phyloP scores from a whole-genome alignment of 2,888 invertebrate species.

The Lasioglossum vierecki region DNA sequence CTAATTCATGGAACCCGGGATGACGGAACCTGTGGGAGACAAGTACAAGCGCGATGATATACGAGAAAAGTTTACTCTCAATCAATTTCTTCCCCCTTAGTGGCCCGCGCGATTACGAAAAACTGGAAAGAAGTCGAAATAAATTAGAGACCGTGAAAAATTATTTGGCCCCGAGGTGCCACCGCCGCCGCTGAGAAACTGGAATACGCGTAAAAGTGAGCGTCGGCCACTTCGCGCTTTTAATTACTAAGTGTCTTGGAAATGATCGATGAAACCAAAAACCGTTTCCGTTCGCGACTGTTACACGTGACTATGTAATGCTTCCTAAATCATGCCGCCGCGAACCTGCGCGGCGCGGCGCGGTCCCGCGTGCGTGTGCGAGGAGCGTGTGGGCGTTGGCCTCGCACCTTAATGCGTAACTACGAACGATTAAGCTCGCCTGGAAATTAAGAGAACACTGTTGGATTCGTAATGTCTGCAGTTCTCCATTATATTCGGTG shows the following conservation, averaged over 20 bases:
- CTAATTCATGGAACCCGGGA: slow-evolving; percentile 23
- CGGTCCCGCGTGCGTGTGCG: background rate
- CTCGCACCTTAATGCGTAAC: slow-evolving; percentile 42
- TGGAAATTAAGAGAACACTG: slow-evolving; percentile 59
- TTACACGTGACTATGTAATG: slow-evolving; percentile 39
- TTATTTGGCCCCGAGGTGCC: slow-evolving; percentile 20
- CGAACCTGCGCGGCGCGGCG: background rate
- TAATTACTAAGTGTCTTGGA: slow-evolving; percentile 44
- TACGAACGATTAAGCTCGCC: slow-evolving; percentile 56
- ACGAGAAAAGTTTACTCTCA: slow-evolving; percentile 34
- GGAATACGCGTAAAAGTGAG: slow-evolving; percentile 8
- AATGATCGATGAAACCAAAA: slow-evolving; percentile 53
- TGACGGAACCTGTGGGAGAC: slow-evolving; percentile 13
- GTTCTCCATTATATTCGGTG: slow-evolving; percentile 58
- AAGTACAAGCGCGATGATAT: slow-evolving; percentile 16
- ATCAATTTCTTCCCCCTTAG: slow-evolving; percentile 23
- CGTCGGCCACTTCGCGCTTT: slow-evolving; percentile 30
- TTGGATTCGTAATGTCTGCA: slow-evolving; percentile 54
- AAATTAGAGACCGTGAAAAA: slow-evolving; percentile 39
- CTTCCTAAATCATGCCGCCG: slow-evolving; percentile 35
- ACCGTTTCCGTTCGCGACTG: slow-evolving; percentile 51
- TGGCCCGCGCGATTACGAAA: background rate
- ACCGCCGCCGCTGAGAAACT: slow-evolving; percentile 21
- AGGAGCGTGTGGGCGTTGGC: background rate
- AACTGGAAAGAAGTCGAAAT: slow-evolving; percentile 19